Conservation (phyloP, 2,797 vertebrate species). For the Silurus aristotelis region DNA sequence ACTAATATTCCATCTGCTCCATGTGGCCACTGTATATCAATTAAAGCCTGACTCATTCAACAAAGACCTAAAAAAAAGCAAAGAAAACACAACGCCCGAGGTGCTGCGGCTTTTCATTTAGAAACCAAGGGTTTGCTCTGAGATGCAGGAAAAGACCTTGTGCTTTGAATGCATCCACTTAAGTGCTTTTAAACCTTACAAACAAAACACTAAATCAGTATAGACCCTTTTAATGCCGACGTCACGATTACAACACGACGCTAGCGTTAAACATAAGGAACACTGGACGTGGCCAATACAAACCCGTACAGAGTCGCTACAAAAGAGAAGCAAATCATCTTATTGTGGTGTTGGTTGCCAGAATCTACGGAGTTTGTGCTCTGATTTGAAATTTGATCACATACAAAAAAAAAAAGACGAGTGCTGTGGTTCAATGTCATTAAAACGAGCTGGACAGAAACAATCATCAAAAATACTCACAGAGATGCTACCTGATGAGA, state of each 20-base stretch:
- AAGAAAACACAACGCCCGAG: constrained; percentile 3
- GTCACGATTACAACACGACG: too few relatives aligned
- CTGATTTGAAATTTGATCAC: too few relatives aligned
- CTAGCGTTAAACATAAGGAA: too few relatives aligned
- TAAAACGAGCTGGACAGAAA: too few relatives aligned
- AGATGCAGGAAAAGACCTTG: not conserved
- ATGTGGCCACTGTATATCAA: constrained; percentile 35
- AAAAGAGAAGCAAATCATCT: too few relatives aligned
- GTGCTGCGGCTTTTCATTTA: constrained; percentile 7
- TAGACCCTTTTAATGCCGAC: too few relatives aligned
- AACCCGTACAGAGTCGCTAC: too few relatives aligned
- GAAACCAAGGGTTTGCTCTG: not conserved
- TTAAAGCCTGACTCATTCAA: constrained; percentile 36
- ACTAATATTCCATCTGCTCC: constrained; percentile 49
- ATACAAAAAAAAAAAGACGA: too few relatives aligned
- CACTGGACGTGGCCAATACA: too few relatives aligned
- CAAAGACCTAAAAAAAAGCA: not conserved
- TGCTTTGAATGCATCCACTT: not conserved
- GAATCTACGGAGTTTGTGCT: too few relatives aligned
- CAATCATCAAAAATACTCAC: too few relatives aligned
- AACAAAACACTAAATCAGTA: not conserved
- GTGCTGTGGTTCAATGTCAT: not conserved
- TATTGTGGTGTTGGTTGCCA: too few relatives aligned
- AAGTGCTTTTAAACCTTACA: not conserved
- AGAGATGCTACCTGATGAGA: not conserved